Evolutionary conservation across 2,888 invertebrate species (phyloP), one percentile per base, ranked within the genome.

Genomic region (Junonia oenone): DNA sequence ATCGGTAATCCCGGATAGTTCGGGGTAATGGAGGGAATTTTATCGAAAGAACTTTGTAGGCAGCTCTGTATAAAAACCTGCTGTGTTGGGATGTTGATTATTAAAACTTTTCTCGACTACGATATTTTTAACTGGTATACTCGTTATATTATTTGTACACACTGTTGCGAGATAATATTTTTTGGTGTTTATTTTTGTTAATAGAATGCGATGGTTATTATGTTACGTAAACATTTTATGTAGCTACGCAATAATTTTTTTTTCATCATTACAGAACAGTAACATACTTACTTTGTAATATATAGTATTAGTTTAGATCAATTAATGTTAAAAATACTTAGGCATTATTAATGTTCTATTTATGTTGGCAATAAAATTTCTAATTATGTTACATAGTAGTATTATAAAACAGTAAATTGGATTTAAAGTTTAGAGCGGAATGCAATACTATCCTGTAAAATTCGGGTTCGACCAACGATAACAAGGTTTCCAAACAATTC

Each of bases 401-500:
- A n/a, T n/a, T n/a, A n/a, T n/a, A n/a, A n/a, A n/a, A n/a, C n/a
- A 33, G 63, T 63, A 35, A 45, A 51, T 26, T 27, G 33, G 33
- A 38, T 38, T 17, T 64, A 71, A 78, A 73, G 71, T 71, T 71
- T 63, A 56, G n/a, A 63, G 72, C 68, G 68, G 66, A 70, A 65
- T 61, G 64, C 60, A 19, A 19, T 19, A 56, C 59, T 64, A 63
- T 58, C 66, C 61, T 66, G 64, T 68, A 62, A 68, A 68, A 70
- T 69, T 75, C 62, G 71, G 71, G 71, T 61, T 64, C 62, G 63
- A 48, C 55, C 58, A 38, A 47, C 51, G 65, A 71, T 82, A 81
- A 81, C 83, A 81, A 76, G 76, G 71, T 83, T 83, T 69, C 58
- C 66, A 64, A 79, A 81, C 80, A 78, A 81, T 81, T 82, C 47